phyloP scores from a whole-genome alignment of 2,888 invertebrate species.

The Osmoderma eremita region DNA sequence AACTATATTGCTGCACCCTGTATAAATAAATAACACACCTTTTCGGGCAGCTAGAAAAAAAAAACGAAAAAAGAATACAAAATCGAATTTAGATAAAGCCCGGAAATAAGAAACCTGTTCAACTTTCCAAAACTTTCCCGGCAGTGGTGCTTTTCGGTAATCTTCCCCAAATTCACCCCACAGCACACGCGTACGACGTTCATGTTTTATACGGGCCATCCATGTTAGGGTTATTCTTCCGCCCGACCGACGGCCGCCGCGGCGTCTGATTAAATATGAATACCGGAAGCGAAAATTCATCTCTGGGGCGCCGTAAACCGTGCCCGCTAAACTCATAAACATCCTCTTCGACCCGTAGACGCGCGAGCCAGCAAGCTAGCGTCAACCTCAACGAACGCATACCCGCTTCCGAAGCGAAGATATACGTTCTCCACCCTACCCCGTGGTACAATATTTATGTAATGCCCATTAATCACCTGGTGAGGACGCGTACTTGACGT shows the following conservation, averaged over 20 bases:
- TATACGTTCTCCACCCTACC: background rate
- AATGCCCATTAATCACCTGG: constrained; percentile 59
- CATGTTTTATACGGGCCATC: constrained; percentile 8
- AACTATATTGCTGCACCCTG: too few relatives aligned
- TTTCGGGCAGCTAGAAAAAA: too few relatives aligned
- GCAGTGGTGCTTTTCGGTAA: background rate
- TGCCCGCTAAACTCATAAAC: constrained; percentile 6
- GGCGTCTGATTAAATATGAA: constrained; percentile 18
- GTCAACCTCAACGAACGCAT: background rate
- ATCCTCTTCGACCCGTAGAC: constrained; percentile 10
- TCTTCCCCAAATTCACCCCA: background rate
- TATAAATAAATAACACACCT: too few relatives aligned
- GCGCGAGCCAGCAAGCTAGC: background rate
- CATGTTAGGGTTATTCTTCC: constrained; percentile 4
- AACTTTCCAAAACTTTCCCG: too few relatives aligned
- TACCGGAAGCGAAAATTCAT: constrained; percentile 27
- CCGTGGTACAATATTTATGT: constrained; percentile 47
- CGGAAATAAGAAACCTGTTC: too few relatives aligned
- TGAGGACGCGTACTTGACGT: constrained; percentile 58
- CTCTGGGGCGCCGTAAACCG: constrained; percentile 19
- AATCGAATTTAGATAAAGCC: too few relatives aligned
- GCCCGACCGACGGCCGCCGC: background rate
- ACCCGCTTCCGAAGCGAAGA: background rate
- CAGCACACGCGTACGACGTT: constrained; percentile 1
- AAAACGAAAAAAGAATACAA: too few relatives aligned